Base-by-base conservation (phyloP, 2,113 vertebrate species). In the Prionailurus bengalensis region DNA sequence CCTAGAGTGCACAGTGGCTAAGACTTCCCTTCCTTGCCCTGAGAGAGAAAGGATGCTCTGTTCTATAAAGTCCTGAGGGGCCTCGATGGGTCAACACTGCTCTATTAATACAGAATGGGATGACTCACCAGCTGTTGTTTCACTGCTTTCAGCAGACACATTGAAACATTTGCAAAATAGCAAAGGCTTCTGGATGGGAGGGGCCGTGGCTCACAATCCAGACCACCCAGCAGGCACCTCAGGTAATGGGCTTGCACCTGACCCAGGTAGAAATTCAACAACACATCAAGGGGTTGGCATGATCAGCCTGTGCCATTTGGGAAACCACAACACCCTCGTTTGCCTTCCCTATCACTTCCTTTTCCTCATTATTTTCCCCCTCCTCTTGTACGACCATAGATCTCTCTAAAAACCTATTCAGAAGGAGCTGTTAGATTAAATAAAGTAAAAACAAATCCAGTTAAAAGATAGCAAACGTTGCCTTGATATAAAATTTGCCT, bases 81-180 rank as follows among this genome's bases (percentile, higher is more conserved):
- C 89, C 63, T 70, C 58, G 42, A 70, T 89, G 68, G 95, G 14
- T 88, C 82, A 86, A 74, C 12, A 9, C 58, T 86, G 48, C 79
- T 95, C 86, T 96, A 73, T 89, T 94, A 97, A 93, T 90, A 96
- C 93, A 85, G 93, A 89, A 93, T 94, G 68, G 95, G 97, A 92
- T 89, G 86, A 70, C 89, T 95, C 89, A 66, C 71, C 94, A 91
- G 92, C 78, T 93, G 89, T 97, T 94, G 76, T 95, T 73, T 51
- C 79, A 29, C 36, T 74, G 89, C 58, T 95, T 96, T 97, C 89
- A 95, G 70, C 53, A 76, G 73, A 92, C 36, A 65, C 89, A 71
- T 76, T 73, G 53, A 91, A 93, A 93, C 0, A 0, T 36, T 85
- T 79, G 39, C 33, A 86, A 89, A 96, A 89, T 45, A 82, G 89